Evolutionary conservation across 2,797 vertebrate genomes (phyloP).

Genomic region (Epinephelus coioides): DNA sequence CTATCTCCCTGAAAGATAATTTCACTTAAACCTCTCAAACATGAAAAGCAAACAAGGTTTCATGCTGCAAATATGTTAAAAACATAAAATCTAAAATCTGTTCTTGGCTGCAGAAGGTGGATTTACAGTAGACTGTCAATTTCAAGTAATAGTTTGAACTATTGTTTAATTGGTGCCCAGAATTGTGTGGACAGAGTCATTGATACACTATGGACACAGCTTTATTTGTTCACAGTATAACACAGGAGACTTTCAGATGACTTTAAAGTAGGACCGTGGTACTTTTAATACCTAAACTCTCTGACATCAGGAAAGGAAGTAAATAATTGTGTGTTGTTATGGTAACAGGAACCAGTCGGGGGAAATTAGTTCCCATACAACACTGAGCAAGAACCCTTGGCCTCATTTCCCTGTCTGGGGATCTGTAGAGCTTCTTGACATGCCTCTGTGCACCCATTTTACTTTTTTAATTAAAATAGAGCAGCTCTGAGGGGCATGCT

Average conservation of each 20-base stretch:
- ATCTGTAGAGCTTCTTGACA: conserved; percentile 72
- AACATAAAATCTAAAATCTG: too few relatives aligned
- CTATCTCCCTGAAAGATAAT: background rate
- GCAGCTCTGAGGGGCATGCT: conserved; percentile 59
- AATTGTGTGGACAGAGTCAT: background rate
- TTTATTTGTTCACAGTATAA: conserved; percentile 21
- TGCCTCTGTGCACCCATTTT: conserved; percentile 76
- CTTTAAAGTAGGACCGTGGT: conserved; percentile 21
- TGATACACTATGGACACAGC: background rate
- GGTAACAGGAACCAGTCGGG: conserved; percentile 72
- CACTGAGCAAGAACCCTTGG: conserved; percentile 59
- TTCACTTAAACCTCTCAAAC: background rate
- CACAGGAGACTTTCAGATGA: conserved; percentile 23
- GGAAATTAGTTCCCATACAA: conserved; percentile 75
- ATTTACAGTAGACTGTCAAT: background rate
- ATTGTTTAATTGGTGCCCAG: background rate
- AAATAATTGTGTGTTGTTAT: conserved; percentile 85
- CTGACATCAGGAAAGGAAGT: conserved; percentile 80
- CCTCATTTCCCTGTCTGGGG: conserved; percentile 69
- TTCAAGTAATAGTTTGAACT: background rate
- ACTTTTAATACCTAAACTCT: conserved; percentile 72
- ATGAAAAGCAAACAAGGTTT: background rate
- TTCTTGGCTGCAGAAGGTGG: background rate
- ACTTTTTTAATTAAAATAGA: conserved; percentile 80
- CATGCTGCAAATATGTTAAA: background rate